Percentiles rank a stretch among this genome's conserved stretches.
Evolutionary conservation across 2,113 vertebrate genomes (phyloP).

Genomic region (Tauraco erythrolophus): DNA sequence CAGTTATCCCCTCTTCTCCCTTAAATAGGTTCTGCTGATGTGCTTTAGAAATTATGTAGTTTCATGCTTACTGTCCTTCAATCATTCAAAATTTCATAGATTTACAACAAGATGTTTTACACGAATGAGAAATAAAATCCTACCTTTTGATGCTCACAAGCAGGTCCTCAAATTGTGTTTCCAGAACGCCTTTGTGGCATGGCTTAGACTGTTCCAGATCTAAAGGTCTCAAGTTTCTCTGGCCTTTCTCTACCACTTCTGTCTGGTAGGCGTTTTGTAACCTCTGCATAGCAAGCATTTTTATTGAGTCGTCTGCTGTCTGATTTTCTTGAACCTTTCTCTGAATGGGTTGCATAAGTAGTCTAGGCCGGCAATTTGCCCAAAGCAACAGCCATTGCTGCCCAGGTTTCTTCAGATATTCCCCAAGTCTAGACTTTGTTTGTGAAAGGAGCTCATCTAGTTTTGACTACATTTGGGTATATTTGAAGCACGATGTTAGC

Average conservation of each 20-base stretch:
- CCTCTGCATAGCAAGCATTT: not conserved
- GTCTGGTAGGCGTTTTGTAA: fast-evolving
- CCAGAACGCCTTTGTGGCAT: not conserved
- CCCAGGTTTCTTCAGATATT: not conserved
- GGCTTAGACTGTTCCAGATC: not conserved
- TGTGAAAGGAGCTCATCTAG: not conserved
- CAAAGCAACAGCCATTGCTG: not conserved
- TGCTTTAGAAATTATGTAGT: not conserved
- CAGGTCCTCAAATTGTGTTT: not conserved
- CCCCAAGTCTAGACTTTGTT: not conserved
- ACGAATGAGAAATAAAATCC: not conserved
- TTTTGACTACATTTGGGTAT: not conserved
- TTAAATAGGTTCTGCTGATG: not conserved
- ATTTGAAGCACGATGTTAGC: not conserved
- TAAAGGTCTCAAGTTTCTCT: fast-evolving
- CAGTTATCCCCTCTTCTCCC: not conserved
- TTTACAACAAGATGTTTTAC: not conserved
- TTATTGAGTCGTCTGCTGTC: fast-evolving
- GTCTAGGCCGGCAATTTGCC: not conserved
- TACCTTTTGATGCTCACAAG: not conserved
- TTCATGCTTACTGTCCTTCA: not conserved
- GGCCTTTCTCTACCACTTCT: not conserved
- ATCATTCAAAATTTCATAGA: not conserved
- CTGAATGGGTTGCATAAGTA: not conserved
- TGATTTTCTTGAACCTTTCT: not conserved